Conservation (phyloP, 2,888 invertebrate species). For the Gastracanthus pulcherrimus region DNA sequence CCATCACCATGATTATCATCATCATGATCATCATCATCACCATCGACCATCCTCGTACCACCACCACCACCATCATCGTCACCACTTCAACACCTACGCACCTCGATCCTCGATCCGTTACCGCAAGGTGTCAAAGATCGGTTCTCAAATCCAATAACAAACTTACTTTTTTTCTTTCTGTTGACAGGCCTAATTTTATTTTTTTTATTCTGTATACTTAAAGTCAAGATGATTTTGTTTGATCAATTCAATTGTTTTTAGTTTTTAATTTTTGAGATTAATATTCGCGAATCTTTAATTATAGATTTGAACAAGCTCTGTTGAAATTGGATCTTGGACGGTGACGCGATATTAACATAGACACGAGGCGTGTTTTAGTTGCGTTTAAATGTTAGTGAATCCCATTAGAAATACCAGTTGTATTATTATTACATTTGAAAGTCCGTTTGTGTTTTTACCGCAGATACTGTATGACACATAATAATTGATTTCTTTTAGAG, state of each 20-base stretch:
- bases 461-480: constrained; percentile 1
- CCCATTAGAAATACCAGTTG: constrained; percentile 27
- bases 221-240: neutral
- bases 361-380: constrained; percentile 47
- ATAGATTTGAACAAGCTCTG: constrained; percentile 25
- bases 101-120: constrained; percentile 77
- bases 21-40: constrained; percentile 68
- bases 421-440: constrained; percentile 2
- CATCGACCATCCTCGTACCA: constrained; percentile 70
- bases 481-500: constrained; percentile 39
- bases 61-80: constrained; percentile 72
- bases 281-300: neutral
- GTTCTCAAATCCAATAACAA: constrained; percentile 28
- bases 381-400: constrained; percentile 29
- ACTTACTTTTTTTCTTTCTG: neutral
- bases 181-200: neutral
- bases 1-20: constrained; percentile 64
- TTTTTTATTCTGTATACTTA: neutral
- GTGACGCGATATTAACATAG: constrained; percentile 17
- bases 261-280: neutral
- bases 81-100: constrained; percentile 73
- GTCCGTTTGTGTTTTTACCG: constrained; percentile 15
- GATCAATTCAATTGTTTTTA: too few species aligned
- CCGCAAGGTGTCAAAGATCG: constrained; percentile 73
- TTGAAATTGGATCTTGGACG: constrained; percentile 33